These are phyloP conservation scores for Apotomis capreana DNA, from an alignment of 2,888 invertebrate species.

Conservation along the genomic window DNA sequence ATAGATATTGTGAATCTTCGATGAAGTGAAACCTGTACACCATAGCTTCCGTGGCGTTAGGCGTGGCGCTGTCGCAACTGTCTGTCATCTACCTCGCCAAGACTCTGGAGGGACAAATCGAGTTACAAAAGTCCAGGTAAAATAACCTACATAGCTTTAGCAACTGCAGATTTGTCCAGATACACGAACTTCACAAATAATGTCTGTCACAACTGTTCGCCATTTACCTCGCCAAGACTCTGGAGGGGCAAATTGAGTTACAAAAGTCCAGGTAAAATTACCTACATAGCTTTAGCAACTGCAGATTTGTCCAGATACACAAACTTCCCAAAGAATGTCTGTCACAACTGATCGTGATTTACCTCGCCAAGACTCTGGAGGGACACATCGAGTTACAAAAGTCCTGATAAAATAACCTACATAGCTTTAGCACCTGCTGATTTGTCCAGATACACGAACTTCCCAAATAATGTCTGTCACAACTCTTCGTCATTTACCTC, in stretches of 20 bases:
- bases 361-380: conserved; percentile 91
- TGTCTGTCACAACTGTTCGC: conserved; percentile 94
- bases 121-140: conserved; percentile 90
- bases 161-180: no score
- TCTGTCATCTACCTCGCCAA: conserved; percentile 95
- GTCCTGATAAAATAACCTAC: background rate
- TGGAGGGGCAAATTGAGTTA: conserved; percentile 95
- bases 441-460: no score
- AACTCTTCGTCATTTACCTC: conserved; percentile 94
- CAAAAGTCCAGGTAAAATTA: conserved; percentile 86
- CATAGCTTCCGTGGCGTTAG: conserved; percentile 93
- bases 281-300: background rate
- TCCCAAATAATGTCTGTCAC: no score
- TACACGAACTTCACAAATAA: conserved; percentile 90
- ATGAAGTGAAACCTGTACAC: conserved; percentile 94
- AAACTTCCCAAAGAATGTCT: conserved; percentile 91
- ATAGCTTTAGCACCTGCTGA: no score
- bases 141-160: background rate
- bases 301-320: conserved; percentile 41
- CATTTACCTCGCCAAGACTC: conserved; percentile 94
- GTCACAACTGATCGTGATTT: conserved; percentile 94
- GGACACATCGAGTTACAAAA: conserved; percentile 6
- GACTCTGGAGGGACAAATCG: conserved; percentile 95
- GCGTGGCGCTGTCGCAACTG: conserved; percentile 92
- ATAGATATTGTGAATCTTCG: conserved; percentile 86